Evolutionary conservation across 2,797 vertebrate species (phyloP), one percentile per base, ranked within the genome.

Genomic region (Rhyacichthys aspro): DNA sequence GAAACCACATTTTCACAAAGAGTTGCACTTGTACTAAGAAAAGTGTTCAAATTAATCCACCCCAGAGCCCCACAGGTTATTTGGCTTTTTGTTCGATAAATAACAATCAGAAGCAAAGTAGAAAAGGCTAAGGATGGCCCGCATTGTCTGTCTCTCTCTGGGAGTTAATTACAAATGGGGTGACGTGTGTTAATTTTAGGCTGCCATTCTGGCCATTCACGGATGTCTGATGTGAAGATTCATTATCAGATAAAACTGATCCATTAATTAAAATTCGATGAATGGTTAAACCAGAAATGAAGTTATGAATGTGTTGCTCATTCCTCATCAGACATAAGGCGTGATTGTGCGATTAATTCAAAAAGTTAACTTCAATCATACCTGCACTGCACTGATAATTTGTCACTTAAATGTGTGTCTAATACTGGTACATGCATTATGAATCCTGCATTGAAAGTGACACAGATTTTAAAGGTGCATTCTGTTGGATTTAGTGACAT

Each of bases 191-290:
- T 75, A 55, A 48, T 73, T 48, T 71, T 50, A 50, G 34, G 42
- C 52, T 72, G 59, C 47, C 37, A 19, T 66, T 64, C 28, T 54
- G 69, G 59, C 64, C 63, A 62, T 79, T 86, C 77, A 79, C 79
- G 72, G 45, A 84, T 70, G 72, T 81, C 76, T 81, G 73, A 79
- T 58, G 16, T 34, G 5, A 47, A 63, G 39, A 54, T 76, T 71
- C 60, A 67, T 66, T 64, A 54, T 57, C 33, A 67, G 37, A 74
- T 79, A 55, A 70, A 18, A 11, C 43, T 47, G 32, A 52, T 43
- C 54, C 11, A 50, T 11, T 7, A 19, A 69, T 55, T 48, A 55
- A n/a, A 43, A 52, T 4, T 11, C 18, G 10, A 12, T 12, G 10
- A 52, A 38, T 38, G 34, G 11, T 11, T 37, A 18, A 37, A 52